Evolutionary conservation across 2,113 vertebrate species (phyloP), one percentile per base, ranked within the genome.

Genomic region (Rana temporaria): DNA sequence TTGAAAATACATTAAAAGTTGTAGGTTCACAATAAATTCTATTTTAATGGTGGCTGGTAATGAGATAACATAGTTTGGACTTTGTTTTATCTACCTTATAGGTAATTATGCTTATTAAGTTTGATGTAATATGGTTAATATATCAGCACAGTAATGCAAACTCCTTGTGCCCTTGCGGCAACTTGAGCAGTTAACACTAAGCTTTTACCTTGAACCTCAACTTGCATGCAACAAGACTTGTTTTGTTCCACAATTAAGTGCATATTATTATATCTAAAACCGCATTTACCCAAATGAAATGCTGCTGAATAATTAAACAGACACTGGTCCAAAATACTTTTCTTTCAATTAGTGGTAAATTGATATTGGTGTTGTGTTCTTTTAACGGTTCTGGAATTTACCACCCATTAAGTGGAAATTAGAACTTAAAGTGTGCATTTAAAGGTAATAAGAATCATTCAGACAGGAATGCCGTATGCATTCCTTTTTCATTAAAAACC

Each of bases 261-360:
- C 62, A 55, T 67, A 75, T 75, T 82, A 82, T 82, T 82, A 66
- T 75, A 82, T 82, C 80, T 62, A 82, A 82, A 81, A 74, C 80
- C 80, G 70, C 80, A 82, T 75, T 75, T 30, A 56, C 70, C 80
- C 70, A 74, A 82, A 82, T 82, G 70, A 82, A 75, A 82, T 66
- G 80, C 80, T 66, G 68, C 52, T 82, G 80, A 82, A 82, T 82
- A 75, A 82, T 75, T 82, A 74, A 82, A 82, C 60, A 82, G 70
- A 59, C 80, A 82, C 48, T 65, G 60, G 42, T 74, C 62, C 52
- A 57, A 74, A 74, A 82, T 82, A 74, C 80, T 75, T 82, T 82
- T 82, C 80, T 66, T 75, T 82, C 70, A 82, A 82, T 82, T 82
- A 82, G 80, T 22, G 70, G 80, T 75, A 26, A 65, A 82, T 62